phyloP scores from a whole-genome alignment of 2,888 invertebrate genomes.

The Tigriopus californicus region DNA sequence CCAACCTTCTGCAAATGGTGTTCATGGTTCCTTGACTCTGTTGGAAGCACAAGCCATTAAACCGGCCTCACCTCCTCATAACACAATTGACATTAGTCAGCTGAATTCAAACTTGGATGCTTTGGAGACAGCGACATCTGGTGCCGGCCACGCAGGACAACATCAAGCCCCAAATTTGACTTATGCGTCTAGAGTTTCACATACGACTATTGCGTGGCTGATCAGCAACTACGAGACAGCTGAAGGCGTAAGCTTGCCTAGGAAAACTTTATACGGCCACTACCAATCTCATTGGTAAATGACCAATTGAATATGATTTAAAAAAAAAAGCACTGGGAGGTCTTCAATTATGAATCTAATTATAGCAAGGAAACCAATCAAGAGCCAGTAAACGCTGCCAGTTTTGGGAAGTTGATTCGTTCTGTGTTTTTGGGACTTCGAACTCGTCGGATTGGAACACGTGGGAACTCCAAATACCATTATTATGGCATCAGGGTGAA shows the following conservation, averaged over 20 bases:
- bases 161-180: conserved; percentile 34
- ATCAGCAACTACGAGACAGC: conserved; percentile 96
- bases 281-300: conserved; percentile 71
- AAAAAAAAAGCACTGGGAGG: no score
- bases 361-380: conserved; percentile 50
- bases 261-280: conserved; percentile 89
- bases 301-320: no score
- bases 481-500: conserved; percentile 98
- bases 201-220: conserved; percentile 91
- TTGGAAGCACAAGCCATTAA: no score
- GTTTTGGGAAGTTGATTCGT: conserved; percentile 94
- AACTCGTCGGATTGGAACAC: conserved; percentile 41
- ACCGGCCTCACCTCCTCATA: no score
- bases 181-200: conserved; percentile 63
- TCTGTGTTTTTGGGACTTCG: conserved; percentile 91
- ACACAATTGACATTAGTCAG: no score
- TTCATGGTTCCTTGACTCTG: no score
- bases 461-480: conserved; percentile 96
- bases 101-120: no score
- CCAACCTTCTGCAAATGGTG: no score
- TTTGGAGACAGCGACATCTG: no score
- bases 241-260: conserved; percentile 75
- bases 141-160: no score
- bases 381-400: conserved; percentile 97
- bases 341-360: neutral